Evolutionary conservation across 2,888 invertebrate species (phyloP).

Genomic region (Aleiodes testaceus): DNA sequence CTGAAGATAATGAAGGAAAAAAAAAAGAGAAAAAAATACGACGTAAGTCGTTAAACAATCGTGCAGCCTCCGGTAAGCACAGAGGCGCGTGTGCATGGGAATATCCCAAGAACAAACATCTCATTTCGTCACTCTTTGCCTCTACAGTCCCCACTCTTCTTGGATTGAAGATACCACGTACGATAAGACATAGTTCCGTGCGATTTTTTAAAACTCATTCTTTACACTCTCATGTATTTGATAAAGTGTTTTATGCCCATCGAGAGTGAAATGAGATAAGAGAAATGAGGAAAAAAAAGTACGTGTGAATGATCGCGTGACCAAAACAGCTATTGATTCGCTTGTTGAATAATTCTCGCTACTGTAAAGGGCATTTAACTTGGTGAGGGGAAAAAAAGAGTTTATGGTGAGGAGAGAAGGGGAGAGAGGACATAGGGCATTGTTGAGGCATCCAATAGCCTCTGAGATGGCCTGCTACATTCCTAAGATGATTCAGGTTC

Average conservation of each 20-base stretch:
- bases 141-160: constrained; percentile 1
- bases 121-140: constrained; percentile 45
- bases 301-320: constrained; percentile 28
- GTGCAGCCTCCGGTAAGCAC: constrained; percentile 39
- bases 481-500: constrained; percentile 59
- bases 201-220: constrained; percentile 15
- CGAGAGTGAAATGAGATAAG: constrained; percentile 13
- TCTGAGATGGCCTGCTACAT: constrained; percentile 56
- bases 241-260: constrained; percentile 14
- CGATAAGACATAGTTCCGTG: constrained; percentile 28
- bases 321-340: constrained; percentile 49
- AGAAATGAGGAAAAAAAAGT: constrained; percentile 8
- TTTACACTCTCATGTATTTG: neutral
- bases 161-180: neutral
- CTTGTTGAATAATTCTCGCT: constrained; percentile 53
- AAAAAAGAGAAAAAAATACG: neutral
- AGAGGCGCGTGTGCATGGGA: constrained; percentile 38
- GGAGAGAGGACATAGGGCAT: neutral
- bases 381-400: no score
- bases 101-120: constrained; percentile 46
- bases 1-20: constrained; percentile 11
- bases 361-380: constrained; percentile 38
- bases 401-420: neutral
- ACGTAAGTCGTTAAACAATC: constrained; percentile 45
- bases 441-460: constrained; percentile 25